Evolutionary conservation across 2,113 vertebrate genomes (phyloP).

Genomic region (Dasyornis broadbenti): DNA sequence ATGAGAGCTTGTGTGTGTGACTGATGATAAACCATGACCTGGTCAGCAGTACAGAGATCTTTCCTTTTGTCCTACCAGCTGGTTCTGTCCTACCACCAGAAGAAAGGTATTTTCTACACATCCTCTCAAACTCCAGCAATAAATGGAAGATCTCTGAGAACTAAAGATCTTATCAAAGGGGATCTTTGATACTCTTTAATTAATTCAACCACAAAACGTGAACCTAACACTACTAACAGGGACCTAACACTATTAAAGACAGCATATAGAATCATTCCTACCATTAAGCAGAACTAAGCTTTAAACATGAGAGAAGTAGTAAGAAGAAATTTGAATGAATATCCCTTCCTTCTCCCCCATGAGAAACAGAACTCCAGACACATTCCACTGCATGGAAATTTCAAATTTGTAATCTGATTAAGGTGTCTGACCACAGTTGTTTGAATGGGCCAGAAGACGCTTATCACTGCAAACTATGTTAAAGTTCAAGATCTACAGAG

Average conservation of each 20-base stretch:
- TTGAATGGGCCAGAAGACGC: neutral
- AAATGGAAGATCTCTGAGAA: neutral
- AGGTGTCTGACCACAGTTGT: neutral
- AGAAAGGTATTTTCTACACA: neutral
- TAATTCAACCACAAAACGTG: neutral
- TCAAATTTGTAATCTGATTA: neutral
- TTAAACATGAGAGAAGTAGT: neutral
- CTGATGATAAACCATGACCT: neutral
- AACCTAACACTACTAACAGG: neutral
- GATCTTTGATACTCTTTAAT: neutral
- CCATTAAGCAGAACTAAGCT: neutral
- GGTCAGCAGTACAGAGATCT: neutral
- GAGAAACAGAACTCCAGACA: neutral
- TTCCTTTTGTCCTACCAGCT: neutral
- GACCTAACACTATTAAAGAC: neutral
- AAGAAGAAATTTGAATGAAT: neutral
- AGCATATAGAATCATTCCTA: neutral
- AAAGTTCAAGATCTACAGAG: neutral
- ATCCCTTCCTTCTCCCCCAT: neutral
- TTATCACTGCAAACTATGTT: neutral
- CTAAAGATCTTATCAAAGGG: neutral
- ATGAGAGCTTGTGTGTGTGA: too few relatives aligned
- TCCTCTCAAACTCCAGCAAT: neutral
- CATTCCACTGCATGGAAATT: neutral
- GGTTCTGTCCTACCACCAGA: neutral